These are phyloP conservation scores for Gadopsis marmoratus DNA, from an alignment of 2,797 vertebrate species.

Conservation along the genomic window DNA sequence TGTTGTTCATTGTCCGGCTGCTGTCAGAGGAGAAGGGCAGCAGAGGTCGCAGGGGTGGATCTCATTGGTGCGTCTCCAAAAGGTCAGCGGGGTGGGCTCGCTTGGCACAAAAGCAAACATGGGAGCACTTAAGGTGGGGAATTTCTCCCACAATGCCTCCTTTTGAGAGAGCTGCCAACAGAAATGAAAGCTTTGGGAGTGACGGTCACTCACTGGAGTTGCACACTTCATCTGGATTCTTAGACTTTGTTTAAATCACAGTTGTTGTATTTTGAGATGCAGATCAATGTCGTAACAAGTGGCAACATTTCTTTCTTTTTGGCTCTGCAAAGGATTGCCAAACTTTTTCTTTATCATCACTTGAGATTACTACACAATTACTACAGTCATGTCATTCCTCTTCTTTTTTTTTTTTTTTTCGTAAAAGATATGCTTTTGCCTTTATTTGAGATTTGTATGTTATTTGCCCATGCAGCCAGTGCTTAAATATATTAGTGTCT, in stretches of 20 bases:
- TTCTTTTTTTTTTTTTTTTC: no score
- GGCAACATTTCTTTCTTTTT: neutral
- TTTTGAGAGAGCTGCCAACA: slow-evolving; percentile 51
- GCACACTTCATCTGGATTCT: slow-evolving; percentile 1
- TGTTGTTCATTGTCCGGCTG: slow-evolving; percentile 69
- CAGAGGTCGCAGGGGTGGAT: slow-evolving; percentile 36
- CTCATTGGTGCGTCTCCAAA: slow-evolving; percentile 65
- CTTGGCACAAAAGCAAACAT: slow-evolving; percentile 75
- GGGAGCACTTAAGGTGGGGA: slow-evolving; percentile 66
- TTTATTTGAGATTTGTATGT: no score
- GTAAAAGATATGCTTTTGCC: no score
- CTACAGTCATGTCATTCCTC: no score
- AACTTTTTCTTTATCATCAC: neutral
- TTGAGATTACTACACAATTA: neutral
- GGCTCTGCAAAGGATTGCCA: neutral
- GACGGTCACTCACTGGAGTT: slow-evolving; percentile 8
- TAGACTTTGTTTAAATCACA: neutral
- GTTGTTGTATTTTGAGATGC: neutral
- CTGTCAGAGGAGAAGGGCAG: slow-evolving; percentile 58
- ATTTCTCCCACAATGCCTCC: slow-evolving; percentile 69
- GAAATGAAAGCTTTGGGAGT: slow-evolving; percentile 42
- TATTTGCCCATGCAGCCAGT: no score
- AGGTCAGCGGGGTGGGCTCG: slow-evolving; percentile 68
- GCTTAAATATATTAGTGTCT: no score
- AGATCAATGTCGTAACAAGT: neutral